A percentile compares a stretch with the other conserved stretches of the same genome.
Conservation (phyloP, 2,888 invertebrate species). For the Myathropa florea region DNA sequence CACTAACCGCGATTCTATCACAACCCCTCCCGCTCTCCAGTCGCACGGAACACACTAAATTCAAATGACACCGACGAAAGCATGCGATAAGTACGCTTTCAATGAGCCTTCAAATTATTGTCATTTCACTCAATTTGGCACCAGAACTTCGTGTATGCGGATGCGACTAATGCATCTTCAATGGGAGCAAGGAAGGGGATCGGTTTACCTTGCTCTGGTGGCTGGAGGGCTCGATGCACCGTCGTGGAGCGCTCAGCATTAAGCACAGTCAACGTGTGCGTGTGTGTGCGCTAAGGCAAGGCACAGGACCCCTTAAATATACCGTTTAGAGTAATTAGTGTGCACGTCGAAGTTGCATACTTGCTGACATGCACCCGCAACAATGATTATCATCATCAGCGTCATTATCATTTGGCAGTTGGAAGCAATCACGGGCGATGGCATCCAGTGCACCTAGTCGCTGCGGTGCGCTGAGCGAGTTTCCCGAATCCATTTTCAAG, state of each 20-base stretch:
- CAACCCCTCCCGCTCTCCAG: neutral
- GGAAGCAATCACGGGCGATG: conserved; percentile 12
- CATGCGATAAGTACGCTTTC: conserved; percentile 63
- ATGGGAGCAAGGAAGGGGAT: conserved; percentile 60
- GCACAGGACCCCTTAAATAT: conserved; percentile 45
- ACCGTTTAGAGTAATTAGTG: conserved; percentile 66
- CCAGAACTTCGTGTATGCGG: conserved; percentile 59
- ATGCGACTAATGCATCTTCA: conserved; percentile 69
- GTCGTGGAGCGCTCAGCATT: conserved; percentile 33
- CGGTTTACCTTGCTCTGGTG: conserved; percentile 60
- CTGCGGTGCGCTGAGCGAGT: conserved; percentile 7
- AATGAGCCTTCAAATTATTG: conserved; percentile 72
- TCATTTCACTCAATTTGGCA: conserved; percentile 71
- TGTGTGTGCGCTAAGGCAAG: neutral
- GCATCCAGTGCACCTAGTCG: neutral
- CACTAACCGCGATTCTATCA: conserved; percentile 6
- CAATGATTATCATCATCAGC: conserved; percentile 53
- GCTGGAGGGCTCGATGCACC: conserved; percentile 45
- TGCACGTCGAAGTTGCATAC: conserved; percentile 42
- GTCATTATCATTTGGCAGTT: conserved; percentile 36
- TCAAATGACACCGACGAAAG: conserved; percentile 46
- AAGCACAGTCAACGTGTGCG: conserved; percentile 9
- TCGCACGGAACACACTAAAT: neutral
- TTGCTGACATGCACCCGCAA: conserved; percentile 44
- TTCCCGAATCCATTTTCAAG: conserved; percentile 57